phyloP scores from a whole-genome alignment of 2,113 vertebrate species.

The Acrocephalus kingi region DNA sequence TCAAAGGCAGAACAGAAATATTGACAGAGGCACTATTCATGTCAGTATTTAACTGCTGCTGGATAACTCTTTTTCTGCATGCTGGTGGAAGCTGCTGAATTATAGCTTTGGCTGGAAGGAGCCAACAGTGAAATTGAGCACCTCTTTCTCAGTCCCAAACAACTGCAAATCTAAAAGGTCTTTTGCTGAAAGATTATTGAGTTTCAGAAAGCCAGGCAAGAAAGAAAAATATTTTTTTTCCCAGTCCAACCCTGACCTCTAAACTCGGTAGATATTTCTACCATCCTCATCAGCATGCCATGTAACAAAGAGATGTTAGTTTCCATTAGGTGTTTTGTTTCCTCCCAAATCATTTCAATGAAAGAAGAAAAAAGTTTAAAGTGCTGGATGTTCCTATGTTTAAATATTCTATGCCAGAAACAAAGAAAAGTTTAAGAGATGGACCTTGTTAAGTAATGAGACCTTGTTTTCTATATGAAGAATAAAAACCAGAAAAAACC shows the following conservation, averaged over 20 bases:
- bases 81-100: neutral
- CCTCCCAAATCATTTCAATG: neutral
- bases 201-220: neutral
- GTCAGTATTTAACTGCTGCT: neutral
- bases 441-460: neutral
- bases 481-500: neutral
- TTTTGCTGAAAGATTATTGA: neutral
- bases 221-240: neutral
- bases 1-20: constrained; percentile 22
- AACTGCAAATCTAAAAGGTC: neutral
- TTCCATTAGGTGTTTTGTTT: neutral
- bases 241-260: neutral
- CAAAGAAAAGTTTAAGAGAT: neutral
- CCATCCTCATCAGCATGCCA: neutral
- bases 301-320: neutral
- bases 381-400: neutral
- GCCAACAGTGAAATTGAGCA: neutral
- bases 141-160: neutral
- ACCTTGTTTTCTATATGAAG: neutral
- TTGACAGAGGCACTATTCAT: constrained; percentile 48
- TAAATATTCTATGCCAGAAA: neutral
- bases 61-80: neutral
- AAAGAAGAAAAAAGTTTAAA: neutral
- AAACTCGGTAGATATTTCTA: neutral
- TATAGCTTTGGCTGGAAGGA: neutral